Evolutionary conservation across 2,797 vertebrate genomes (phyloP), one percentile per base, ranked within the genome.

Genomic region (Hipposideros larvatus): DNA sequence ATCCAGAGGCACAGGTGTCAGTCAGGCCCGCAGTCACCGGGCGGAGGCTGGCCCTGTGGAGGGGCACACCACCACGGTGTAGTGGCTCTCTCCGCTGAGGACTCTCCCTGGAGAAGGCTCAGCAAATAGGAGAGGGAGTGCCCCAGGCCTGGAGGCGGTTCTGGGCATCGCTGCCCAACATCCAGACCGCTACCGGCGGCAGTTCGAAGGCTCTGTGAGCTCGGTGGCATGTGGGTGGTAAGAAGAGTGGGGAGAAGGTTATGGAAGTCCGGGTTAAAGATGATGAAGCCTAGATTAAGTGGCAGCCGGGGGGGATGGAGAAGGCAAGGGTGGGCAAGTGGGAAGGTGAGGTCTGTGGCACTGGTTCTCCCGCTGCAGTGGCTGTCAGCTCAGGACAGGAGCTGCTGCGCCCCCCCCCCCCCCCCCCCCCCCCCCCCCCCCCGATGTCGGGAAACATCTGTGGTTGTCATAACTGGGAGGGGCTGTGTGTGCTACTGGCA

Each of bases 181-280:
- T 15, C 51, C 31, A 0, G 1, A 16, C 51, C 19, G 0, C 13
- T 31, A 37, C n/a, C 0, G 1, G 10, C 5, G 28, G 43, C 53
- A 37, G 8, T 43, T 51, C 65, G 34, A 59, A 59, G n/a, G 11
- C 4, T 11, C 0, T 28, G 2, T 3, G 80, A 87, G 59, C 63
- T 46, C 51, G 0, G 0, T 5, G 68, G 28, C n/a, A 59, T 16
- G 7, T 11, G n/a, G 21, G 31, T 28, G 55, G n/a, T 61, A 19
- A 26, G 59, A 48, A 61, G 41, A 7, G 9, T 2, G 8, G 22
- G n/a, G 87, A 55, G 22, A 19, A 3, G 43, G 1, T 8, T 37
- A 0, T 7, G 3, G 63, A 11, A 11, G 13, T 46, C 43, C 84
- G 37, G 31, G 66, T 22, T 61, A 26, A 51, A 74, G 80, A 21